Conservation (phyloP, 2,113 vertebrate genomes). For the Spilogale gracilis region DNA sequence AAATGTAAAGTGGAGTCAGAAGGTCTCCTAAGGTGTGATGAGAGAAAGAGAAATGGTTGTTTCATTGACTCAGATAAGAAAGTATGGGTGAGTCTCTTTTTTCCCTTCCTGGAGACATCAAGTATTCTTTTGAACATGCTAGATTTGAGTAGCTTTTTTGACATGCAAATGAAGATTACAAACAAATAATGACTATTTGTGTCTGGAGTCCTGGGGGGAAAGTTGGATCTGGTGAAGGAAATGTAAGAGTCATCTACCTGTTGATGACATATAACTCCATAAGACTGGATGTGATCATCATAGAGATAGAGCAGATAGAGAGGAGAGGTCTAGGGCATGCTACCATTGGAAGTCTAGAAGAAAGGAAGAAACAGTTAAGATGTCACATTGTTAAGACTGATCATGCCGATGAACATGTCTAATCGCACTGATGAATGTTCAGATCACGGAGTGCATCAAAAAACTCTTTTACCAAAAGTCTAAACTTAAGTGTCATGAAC, state of each 20-base stretch:
- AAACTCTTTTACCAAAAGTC: not conserved
- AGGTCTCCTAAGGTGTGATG: not conserved
- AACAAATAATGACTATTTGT: not conserved
- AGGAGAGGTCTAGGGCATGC: not conserved
- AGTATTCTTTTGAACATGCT: not conserved
- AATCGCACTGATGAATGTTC: not conserved
- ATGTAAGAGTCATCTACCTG: not conserved
- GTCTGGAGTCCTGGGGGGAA: not conserved
- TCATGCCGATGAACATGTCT: not conserved
- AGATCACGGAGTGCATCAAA: not conserved
- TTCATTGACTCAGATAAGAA: not conserved
- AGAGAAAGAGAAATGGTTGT: not conserved
- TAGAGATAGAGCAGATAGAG: not conserved
- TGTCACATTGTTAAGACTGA: not conserved
- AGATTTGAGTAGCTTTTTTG: not conserved
- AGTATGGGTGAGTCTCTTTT: not conserved
- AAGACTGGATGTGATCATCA: not conserved
- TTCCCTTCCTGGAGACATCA: not conserved
- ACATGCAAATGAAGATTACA: not conserved
- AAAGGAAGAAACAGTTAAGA: not conserved
- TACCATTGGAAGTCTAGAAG: not conserved
- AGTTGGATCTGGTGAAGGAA: not conserved
- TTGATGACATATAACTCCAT: not conserved
- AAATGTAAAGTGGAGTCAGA: not conserved
- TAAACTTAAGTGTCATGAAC: not conserved